These are phyloP conservation scores for Chironomus tepperi DNA, from an alignment of 1,140 invertebrate genomes.

Conservation along the genomic window DNA sequence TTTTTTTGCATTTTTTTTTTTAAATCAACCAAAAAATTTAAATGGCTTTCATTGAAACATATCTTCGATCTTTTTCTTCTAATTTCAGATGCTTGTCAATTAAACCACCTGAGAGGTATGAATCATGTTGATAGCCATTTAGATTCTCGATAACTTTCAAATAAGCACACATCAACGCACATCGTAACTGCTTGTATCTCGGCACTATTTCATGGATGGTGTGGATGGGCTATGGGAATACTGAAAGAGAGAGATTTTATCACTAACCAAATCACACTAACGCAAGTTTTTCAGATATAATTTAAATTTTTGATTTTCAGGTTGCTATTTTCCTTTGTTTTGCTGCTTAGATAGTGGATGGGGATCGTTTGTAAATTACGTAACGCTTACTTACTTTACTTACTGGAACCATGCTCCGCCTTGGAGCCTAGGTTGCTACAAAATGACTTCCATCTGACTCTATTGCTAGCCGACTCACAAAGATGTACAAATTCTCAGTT, in stretches of 20 bases:
- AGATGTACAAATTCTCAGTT: no score
- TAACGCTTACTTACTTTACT: no score
- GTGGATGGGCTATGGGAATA: not conserved
- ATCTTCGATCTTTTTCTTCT: constrained; percentile 42
- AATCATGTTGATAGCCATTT: constrained; percentile 22
- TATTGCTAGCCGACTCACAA: no score
- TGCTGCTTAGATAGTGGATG: no score
- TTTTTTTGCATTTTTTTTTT: not conserved
- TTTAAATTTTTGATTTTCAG: not conserved
- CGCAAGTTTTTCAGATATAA: not conserved
- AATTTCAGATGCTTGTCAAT: constrained; percentile 60
- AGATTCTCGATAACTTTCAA: not conserved
- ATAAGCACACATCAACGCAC: not conserved
- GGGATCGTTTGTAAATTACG: no score
- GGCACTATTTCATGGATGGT: not conserved
- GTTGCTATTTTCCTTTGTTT: not conserved
- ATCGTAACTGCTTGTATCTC: not conserved
- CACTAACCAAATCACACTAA: not conserved
- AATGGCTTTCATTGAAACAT: constrained; percentile 27
- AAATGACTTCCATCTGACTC: no score
- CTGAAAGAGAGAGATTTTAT: not conserved
- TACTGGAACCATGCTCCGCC: no score
- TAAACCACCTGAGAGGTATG: constrained; percentile 59
- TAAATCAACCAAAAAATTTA: no score
- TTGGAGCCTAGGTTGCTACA: no score